Conservation (phyloP, 1,140 invertebrate species). For the Thaumetopoea pityocampa region DNA sequence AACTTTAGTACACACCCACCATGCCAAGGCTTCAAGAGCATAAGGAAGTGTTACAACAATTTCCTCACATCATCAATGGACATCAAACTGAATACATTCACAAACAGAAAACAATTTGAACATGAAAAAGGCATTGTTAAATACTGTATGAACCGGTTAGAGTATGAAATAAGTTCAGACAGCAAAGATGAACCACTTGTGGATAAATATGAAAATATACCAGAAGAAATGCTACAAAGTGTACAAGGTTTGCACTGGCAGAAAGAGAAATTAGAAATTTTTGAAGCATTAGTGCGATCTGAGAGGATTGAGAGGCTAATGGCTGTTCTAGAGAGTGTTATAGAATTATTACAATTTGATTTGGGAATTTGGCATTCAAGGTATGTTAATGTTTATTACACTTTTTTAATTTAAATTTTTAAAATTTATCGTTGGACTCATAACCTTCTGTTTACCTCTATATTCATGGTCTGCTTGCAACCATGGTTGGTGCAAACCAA, state of each 20-base stretch:
- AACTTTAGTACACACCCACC: slow-evolving; percentile 56
- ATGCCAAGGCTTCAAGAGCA: slow-evolving; percentile 33
- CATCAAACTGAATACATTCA: slow-evolving; percentile 42
- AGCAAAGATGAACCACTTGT: slow-evolving; percentile 47
- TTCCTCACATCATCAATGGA: slow-evolving; percentile 54
- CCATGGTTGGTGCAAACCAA: too few relatives aligned
- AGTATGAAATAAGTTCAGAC: slow-evolving; percentile 47
- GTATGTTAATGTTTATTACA: too few relatives aligned
- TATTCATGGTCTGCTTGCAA: too few relatives aligned
- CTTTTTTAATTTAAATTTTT: too few relatives aligned
- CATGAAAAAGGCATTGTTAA: slow-evolving; percentile 50
- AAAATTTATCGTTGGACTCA: too few relatives aligned
- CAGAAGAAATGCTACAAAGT: slow-evolving; percentile 40
- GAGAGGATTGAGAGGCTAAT: slow-evolving; percentile 62
- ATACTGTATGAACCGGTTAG: slow-evolving; percentile 55
- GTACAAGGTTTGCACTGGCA: slow-evolving; percentile 50
- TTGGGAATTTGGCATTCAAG: slow-evolving; percentile 61
- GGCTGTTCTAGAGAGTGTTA: slow-evolving; percentile 47
- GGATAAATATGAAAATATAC: slow-evolving; percentile 40
- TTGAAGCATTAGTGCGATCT: slow-evolving; percentile 44
- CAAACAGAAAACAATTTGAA: slow-evolving; percentile 40
- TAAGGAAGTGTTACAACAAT: slow-evolving; percentile 49
- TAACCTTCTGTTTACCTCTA: too few relatives aligned
- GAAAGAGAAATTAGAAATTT: slow-evolving; percentile 56
- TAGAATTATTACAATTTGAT: slow-evolving; percentile 62